Evolutionary conservation across 2,888 invertebrate genomes (phyloP).

Genomic region (Tetragnatha montana): DNA sequence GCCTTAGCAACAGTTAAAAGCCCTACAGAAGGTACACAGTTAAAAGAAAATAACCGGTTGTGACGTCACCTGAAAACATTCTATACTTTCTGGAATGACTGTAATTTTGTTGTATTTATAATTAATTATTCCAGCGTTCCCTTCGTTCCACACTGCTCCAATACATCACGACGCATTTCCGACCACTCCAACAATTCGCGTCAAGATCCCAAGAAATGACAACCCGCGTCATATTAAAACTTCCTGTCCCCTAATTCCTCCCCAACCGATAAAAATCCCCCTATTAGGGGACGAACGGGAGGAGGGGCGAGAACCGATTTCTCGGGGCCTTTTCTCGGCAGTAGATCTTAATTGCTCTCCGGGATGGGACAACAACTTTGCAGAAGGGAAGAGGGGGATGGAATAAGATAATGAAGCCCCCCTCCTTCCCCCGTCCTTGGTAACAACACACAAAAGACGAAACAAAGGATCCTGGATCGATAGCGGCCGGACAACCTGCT

Average conservation of each 20-base stretch:
- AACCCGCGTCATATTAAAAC: neutral
- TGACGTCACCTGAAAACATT: too few relatives aligned
- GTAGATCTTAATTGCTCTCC: constrained; percentile 43
- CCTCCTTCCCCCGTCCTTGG: constrained; percentile 40
- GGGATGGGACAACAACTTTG: constrained; percentile 20
- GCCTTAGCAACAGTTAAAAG: too few relatives aligned
- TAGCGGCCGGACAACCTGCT: constrained; percentile 3
- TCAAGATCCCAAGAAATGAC: too few relatives aligned
- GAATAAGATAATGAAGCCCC: constrained; percentile 52
- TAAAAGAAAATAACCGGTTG: too few relatives aligned
- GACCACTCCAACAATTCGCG: too few relatives aligned
- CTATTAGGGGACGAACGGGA: neutral
- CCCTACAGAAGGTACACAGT: too few relatives aligned
- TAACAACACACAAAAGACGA: constrained; percentile 32
- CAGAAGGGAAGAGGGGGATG: constrained; percentile 17
- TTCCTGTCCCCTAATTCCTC: neutral
- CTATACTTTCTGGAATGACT: too few relatives aligned
- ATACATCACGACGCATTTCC: too few relatives aligned
- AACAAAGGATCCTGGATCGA: constrained; percentile 54
- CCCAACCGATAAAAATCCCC: neutral
- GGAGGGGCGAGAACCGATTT: neutral
- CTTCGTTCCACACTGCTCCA: too few relatives aligned
- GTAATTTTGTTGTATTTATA: too few relatives aligned
- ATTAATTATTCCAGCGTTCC: too few relatives aligned
- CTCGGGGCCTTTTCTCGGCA: neutral